Evolutionary conservation across 2,797 vertebrate species (phyloP).

Genomic region (Adelosebastes latens): DNA sequence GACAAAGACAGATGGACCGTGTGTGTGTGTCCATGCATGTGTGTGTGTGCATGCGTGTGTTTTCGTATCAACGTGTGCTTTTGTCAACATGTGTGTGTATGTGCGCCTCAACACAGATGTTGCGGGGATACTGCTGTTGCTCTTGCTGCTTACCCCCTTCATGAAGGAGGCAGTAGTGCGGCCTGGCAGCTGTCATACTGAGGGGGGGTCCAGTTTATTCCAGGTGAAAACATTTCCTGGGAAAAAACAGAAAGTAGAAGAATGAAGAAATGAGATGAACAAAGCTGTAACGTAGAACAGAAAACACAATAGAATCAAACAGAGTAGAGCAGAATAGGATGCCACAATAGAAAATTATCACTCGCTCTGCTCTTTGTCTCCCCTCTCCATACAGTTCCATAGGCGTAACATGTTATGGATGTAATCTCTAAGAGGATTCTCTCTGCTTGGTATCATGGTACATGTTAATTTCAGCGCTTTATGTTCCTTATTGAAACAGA

Average conservation of each 20-base stretch:
- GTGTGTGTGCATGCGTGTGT: not conserved
- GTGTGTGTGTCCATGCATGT: conserved; percentile 25
- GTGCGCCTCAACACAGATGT: conserved; percentile 51
- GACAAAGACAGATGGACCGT: conserved; percentile 66
- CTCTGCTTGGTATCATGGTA: conserved; percentile 78
- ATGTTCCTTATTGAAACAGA: conserved; percentile 75
- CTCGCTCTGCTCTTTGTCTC: conserved; percentile 61
- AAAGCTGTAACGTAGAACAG: not conserved
- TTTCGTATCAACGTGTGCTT: conserved; percentile 32
- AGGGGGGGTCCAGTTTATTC: conserved; percentile 14
- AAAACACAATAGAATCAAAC: conserved; percentile 14
- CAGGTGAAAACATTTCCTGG: conserved; percentile 17
- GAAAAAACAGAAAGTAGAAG: conserved; percentile 1
- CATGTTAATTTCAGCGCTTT: conserved; percentile 81
- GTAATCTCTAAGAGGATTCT: conserved; percentile 80
- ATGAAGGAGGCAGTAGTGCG: conserved; percentile 20
- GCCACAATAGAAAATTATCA: conserved; percentile 54
- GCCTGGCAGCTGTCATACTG: conserved; percentile 32
- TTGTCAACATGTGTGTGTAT: conserved; percentile 31
- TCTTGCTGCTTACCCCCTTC: conserved; percentile 7
- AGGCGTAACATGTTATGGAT: conserved; percentile 78
- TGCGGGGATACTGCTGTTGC: conserved; percentile 36
- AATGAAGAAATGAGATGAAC: not conserved
- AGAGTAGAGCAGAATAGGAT: conserved; percentile 12
- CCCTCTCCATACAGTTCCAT: conserved; percentile 69